Evolutionary conservation across 2,888 invertebrate genomes (phyloP), one percentile per base, ranked within the genome.

Genomic region (Xestoiulus laeticollis): DNA sequence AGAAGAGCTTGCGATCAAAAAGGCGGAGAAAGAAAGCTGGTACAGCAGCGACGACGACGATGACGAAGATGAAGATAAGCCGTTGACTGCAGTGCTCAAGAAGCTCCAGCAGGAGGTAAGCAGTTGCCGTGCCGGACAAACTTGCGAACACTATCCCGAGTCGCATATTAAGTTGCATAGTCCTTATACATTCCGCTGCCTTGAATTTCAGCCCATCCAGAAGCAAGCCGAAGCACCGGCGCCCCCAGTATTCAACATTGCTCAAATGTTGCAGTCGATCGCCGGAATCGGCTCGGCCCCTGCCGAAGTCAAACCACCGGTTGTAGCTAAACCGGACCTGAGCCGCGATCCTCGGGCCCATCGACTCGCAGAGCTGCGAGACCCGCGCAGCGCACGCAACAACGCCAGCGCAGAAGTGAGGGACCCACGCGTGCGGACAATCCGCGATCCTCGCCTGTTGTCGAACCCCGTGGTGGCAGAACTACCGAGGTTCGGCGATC

Each of bases 21-120:
- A 48, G 87, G 89, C 83, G 84, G 89, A 88, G 88, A 89, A 92
- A 86, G 89, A 92, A 88, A 91, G 91, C 87, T 96, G 96, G 95
- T 96, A 96, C 91, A 96, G 96, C 1, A 96, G 96, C 91, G 96
- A 96, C 90, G 85, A 85, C 19, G 96, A 95, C 89, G 93, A 93
- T 87, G 90, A 90, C 22, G 90, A 89, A 26, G 89, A 89, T 44
- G 88, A 88, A 32, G 90, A 90, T 89, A 88, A 89, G 26, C 89
- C 89, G 3, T 53, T 90, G 43, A 89, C 90, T 22, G 90, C 89
- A 53, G 90, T 90, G 6, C 87, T 90, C 44, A 90, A 90, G 59
- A 89, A 89, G 48, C 87, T 89, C 14, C 88, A 89, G 33, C 87
- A 89, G 83, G 85, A 89, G 87, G 89, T 88, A 87, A 85, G 43